Evolutionary conservation across 2,888 invertebrate genomes (phyloP).

Genomic region (Heliconius charithonia): DNA sequence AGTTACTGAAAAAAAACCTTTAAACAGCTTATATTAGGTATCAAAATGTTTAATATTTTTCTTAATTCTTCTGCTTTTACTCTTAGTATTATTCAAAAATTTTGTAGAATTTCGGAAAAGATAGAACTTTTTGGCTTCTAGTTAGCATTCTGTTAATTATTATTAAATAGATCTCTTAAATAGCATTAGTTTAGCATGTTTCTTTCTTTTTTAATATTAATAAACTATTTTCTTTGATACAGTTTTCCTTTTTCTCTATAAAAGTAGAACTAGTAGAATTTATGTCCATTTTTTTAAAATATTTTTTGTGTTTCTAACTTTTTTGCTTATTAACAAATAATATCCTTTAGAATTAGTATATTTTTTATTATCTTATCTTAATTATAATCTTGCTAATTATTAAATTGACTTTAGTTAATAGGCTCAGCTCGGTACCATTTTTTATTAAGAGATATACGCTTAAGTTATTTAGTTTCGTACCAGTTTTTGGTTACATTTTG

Average conservation of each 20-base stretch:
- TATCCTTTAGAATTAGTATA: conserved; percentile 1
- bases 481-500: conserved; percentile 49
- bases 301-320: not conserved
- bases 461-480: conserved; percentile 46
- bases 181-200: not conserved
- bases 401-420: conserved; percentile 3
- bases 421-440: conserved; percentile 26
- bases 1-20: not conserved
- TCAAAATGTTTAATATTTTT: too few species aligned
- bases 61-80: not conserved
- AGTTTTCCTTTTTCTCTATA: not conserved
- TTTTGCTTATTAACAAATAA: not conserved
- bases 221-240: not conserved
- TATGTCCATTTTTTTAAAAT: not conserved
- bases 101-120: not conserved
- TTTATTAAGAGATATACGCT: conserved; percentile 26
- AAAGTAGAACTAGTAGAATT: not conserved
- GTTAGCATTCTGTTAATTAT: not conserved
- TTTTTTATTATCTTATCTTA: not conserved
- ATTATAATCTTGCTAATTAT: not conserved
- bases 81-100: not conserved
- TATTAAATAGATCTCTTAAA: not conserved
- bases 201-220: not conserved
- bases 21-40: conserved; percentile 8
- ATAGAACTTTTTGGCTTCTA: not conserved